phyloP scores from a whole-genome alignment of 1,140 invertebrate species.

The Microplitis demolitor region DNA sequence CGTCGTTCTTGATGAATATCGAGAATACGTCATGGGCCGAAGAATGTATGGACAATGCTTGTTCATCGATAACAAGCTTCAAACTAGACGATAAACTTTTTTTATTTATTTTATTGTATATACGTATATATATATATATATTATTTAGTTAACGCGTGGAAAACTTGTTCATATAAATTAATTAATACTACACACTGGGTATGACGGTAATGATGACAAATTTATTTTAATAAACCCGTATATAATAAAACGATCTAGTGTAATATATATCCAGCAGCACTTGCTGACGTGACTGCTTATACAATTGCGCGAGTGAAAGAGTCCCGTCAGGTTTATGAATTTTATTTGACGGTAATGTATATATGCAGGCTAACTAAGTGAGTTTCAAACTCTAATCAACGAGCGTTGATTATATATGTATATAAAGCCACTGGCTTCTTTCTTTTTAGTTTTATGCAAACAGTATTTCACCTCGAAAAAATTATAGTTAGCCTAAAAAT shows the following conservation, averaged over 20 bases:
- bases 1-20: constrained; percentile 8
- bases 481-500: no score
- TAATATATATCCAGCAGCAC: not conserved
- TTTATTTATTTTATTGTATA: no score
- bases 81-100: no score
- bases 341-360: not conserved
- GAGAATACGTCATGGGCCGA: not conserved
- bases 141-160: no score
- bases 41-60: not conserved
- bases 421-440: not conserved
- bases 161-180: no score
- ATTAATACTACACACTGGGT: no score
- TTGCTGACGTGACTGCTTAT: not conserved
- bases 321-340: not conserved
- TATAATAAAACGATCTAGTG: no score
- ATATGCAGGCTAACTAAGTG: not conserved
- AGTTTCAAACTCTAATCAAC: constrained; percentile 7
- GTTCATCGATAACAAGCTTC: not conserved
- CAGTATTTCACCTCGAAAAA: not conserved
- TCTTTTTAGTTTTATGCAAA: not conserved
- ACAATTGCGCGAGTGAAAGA: not conserved
- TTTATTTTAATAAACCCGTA: no score
- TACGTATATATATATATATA: no score
- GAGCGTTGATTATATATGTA: not conserved
- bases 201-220: no score